Conservation (phyloP, 2,888 invertebrate genomes). For the Corbicula japonica region DNA sequence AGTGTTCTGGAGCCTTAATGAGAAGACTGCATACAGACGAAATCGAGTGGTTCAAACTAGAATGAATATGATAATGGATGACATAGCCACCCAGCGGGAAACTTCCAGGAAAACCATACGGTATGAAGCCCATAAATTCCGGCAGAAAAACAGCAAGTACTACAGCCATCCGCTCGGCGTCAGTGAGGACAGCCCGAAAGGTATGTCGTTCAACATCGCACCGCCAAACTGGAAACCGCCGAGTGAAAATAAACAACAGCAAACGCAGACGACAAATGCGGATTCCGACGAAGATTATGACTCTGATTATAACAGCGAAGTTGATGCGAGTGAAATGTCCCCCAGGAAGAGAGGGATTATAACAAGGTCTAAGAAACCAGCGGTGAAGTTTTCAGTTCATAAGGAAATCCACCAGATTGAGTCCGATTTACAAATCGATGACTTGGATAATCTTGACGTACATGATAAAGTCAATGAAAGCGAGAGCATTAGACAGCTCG, state of each 20-base stretch:
- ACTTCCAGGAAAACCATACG: slow-evolving; percentile 54
- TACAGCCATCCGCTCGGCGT: slow-evolving; percentile 35
- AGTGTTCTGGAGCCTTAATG: slow-evolving; percentile 72
- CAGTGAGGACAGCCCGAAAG: slow-evolving; percentile 3
- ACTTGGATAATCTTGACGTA: slow-evolving; percentile 13
- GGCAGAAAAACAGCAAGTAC: slow-evolving; percentile 50
- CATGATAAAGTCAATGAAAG: background rate
- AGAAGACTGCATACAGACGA: slow-evolving; percentile 67
- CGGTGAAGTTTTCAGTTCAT: slow-evolving; percentile 63
- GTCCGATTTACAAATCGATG: slow-evolving; percentile 34
- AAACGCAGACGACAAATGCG: slow-evolving; percentile 9
- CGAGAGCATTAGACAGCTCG: slow-evolving; percentile 4
- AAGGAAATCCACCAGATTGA: slow-evolving; percentile 47
- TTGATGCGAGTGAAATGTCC: slow-evolving; percentile 6
- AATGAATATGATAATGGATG: slow-evolving; percentile 65
- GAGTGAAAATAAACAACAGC: background rate
- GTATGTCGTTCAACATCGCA: slow-evolving; percentile 28
- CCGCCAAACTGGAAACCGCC: slow-evolving; percentile 47
- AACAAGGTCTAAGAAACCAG: slow-evolving; percentile 58
- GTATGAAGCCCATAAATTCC: slow-evolving; percentile 68
- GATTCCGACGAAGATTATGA: slow-evolving; percentile 26
- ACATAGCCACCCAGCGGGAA: slow-evolving; percentile 59
- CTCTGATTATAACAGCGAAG: too few species aligned
- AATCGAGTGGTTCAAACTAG: slow-evolving; percentile 69
- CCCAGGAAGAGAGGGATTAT: slow-evolving; percentile 50